Percentiles rank a stretch among this genome's conserved stretches.
phyloP scores from a whole-genome alignment of 1,140 invertebrate species.

The Pseudomyrmex sp. region DNA sequence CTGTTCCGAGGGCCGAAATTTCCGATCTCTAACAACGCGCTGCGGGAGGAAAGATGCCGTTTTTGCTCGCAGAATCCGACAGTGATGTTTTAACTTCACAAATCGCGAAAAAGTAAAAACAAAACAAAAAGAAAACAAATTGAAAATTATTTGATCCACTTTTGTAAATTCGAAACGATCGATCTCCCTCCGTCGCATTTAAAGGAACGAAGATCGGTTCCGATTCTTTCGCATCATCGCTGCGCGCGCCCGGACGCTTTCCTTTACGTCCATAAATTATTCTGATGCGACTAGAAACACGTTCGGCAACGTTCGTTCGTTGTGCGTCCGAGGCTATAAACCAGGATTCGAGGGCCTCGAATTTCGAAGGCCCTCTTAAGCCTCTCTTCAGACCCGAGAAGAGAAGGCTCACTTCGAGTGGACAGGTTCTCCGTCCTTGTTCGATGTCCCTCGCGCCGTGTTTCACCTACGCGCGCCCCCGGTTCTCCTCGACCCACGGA shows the following conservation, averaged over 20 bases:
- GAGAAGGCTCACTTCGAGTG: slow-evolving; percentile 42
- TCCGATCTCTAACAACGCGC: slow-evolving; percentile 44
- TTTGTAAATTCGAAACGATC: not conserved
- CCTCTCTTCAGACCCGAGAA: slow-evolving; percentile 50
- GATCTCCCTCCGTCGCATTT: not conserved
- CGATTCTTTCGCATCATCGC: not conserved
- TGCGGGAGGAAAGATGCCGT: slow-evolving; percentile 22
- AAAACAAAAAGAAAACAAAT: not conserved
- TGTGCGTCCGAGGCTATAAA: slow-evolving; percentile 30
- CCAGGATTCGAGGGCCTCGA: slow-evolving; percentile 40
- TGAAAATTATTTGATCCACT: not conserved
- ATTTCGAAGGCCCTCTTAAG: slow-evolving; percentile 47
- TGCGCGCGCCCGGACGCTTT: not conserved
- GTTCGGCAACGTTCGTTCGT: slow-evolving; percentile 28
- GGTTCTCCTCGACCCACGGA: slow-evolving; percentile 47
- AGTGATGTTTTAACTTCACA: not conserved
- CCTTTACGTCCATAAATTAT: slow-evolving; percentile 19
- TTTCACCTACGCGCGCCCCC: slow-evolving; percentile 36
- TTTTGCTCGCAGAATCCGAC: not conserved
- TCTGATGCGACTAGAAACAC: slow-evolving; percentile 27
- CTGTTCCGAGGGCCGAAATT: slow-evolving; percentile 54
- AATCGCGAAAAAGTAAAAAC: not conserved
- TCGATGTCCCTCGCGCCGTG: slow-evolving; percentile 18
- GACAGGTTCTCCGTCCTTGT: slow-evolving; percentile 52
- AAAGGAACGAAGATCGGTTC: not conserved